A percentile compares a stretch with the other conserved stretches of the same genome.
phyloP scores from a whole-genome alignment of 2,113 vertebrate genomes.

The Laterallus jamaicensis region DNA sequence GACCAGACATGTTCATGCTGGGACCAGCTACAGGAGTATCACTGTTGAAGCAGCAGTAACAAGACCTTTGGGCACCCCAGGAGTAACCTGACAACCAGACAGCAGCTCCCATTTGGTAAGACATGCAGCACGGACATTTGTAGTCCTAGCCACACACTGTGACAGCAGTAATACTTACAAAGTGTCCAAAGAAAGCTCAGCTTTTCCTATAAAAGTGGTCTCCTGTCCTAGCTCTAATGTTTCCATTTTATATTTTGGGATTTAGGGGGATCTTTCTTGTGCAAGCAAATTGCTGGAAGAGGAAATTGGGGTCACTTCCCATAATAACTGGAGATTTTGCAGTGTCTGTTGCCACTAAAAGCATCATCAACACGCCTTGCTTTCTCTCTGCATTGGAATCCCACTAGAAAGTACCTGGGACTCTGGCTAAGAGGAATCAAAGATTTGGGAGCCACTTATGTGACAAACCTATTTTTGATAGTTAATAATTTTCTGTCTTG shows the following conservation, averaged over 20 bases:
- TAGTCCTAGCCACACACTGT: too few species aligned
- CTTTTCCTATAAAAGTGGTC: neutral
- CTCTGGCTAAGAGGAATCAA: neutral
- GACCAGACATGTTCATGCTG: neutral
- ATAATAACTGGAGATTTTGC: neutral
- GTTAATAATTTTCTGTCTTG: neutral
- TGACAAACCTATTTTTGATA: neutral
- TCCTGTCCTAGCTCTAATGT: neutral
- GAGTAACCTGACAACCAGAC: neutral
- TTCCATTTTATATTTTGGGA: neutral
- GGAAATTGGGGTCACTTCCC: neutral
- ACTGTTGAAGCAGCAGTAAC: neutral
- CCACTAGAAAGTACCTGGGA: neutral
- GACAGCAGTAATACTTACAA: neutral
- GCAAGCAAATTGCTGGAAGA: neutral
- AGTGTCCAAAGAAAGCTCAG: neutral
- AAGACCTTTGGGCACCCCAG: neutral
- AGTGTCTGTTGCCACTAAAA: neutral
- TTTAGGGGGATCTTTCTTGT: neutral
- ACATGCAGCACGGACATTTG: neutral
- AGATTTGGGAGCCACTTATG: neutral
- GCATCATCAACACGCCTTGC: neutral
- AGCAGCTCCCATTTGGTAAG: neutral
- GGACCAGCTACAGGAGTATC: neutral
- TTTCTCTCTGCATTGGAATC: neutral